Evolutionary conservation across 2,113 vertebrate species (phyloP).

Genomic region (Albula goreensis): DNA sequence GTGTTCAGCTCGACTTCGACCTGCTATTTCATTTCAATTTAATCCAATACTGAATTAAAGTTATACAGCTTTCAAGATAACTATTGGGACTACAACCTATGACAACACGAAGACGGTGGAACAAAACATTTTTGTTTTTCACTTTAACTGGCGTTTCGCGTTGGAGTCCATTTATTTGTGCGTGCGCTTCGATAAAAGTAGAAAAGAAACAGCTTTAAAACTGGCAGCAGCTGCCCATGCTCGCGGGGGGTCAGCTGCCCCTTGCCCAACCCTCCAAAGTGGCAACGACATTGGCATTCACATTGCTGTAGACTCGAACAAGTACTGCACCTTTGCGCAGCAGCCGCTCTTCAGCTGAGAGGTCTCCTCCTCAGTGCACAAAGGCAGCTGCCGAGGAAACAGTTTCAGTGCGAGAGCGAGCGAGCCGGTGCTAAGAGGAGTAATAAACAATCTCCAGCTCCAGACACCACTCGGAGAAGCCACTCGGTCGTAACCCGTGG

Average conservation of each 20-base stretch:
- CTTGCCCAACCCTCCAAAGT: conserved; percentile 18
- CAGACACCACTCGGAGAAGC: conserved; percentile 45
- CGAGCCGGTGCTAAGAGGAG: conserved; percentile 66
- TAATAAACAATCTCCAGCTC: conserved; percentile 58
- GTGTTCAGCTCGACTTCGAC: not conserved
- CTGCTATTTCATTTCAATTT: not conserved
- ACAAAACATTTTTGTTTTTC: conserved; percentile 11
- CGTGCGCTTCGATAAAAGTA: conserved; percentile 55
- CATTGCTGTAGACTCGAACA: conserved; percentile 38
- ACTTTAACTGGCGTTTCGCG: conserved; percentile 29
- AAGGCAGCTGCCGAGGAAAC: conserved; percentile 72
- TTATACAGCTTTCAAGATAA: not conserved
- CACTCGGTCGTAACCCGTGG: conserved; percentile 37
- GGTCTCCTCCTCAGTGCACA: conserved; percentile 73
- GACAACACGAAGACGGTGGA: not conserved
- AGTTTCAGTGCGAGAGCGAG: conserved; percentile 64
- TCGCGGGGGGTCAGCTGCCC: not conserved
- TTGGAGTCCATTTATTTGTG: conserved; percentile 40
- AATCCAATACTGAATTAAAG: not conserved
- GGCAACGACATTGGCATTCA: conserved; percentile 35
- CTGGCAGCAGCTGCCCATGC: conserved; percentile 37
- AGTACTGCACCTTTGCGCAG: conserved; percentile 78
- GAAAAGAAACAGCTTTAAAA: conserved; percentile 20
- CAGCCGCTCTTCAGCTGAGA: conserved; percentile 62
- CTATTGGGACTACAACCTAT: not conserved